phyloP scores from a whole-genome alignment of 2,113 vertebrate genomes.

The Amphiprion ocellaris region DNA sequence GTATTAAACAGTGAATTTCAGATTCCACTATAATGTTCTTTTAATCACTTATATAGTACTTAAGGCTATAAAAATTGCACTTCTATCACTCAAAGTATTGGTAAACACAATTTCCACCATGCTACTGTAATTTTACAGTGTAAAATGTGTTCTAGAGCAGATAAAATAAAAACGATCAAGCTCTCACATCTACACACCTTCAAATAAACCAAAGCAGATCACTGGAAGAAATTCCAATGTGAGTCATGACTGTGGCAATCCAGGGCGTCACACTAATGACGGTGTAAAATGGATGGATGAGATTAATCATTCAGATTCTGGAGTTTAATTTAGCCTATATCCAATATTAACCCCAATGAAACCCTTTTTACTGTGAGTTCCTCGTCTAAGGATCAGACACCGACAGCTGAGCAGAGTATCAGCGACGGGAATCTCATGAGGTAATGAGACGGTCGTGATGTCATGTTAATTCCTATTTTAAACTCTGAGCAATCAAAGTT shows the following conservation, averaged over 20 bases:
- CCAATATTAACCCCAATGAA: slow-evolving; percentile 50
- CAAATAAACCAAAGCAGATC: slow-evolving; percentile 23
- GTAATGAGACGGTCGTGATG: slow-evolving; percentile 5
- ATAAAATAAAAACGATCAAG: too few species aligned
- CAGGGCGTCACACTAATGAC: slow-evolving; percentile 31
- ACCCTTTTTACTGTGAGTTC: slow-evolving; percentile 6
- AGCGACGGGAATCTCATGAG: slow-evolving; percentile 9
- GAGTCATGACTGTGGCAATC: too few species aligned
- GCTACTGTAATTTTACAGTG: too few species aligned
- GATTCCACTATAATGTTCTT: too few species aligned
- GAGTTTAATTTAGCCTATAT: slow-evolving; percentile 54
- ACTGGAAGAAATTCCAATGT: too few species aligned
- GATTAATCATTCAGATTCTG: slow-evolving; percentile 56
- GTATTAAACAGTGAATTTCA: too few species aligned
- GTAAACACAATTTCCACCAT: too few species aligned
- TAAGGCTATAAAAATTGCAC: too few species aligned
- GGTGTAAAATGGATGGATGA: slow-evolving; percentile 28
- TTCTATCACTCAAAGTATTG: too few species aligned
- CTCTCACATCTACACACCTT: neutral
- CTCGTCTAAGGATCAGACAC: slow-evolving; percentile 12
- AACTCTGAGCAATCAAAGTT: slow-evolving; percentile 21
- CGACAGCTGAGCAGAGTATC: slow-evolving; percentile 9
- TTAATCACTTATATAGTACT: too few species aligned
- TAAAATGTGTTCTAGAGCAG: too few species aligned
- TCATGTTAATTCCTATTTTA: slow-evolving; percentile 20